Conservation (phyloP, 2,888 invertebrate genomes). For the Gandaritis pyraliata region DNA sequence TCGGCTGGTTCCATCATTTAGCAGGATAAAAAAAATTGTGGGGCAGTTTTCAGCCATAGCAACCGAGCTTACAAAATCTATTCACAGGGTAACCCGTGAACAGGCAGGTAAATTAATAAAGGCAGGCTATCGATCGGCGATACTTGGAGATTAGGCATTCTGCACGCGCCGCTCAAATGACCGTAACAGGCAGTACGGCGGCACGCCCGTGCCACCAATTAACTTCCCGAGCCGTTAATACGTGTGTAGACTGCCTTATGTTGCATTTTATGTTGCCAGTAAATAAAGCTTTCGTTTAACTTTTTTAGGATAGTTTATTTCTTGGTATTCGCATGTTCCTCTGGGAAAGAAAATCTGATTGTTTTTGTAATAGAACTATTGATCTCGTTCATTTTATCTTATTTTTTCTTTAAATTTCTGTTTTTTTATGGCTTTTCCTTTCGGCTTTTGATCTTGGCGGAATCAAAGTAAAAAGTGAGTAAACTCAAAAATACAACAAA, state of each 20-base stretch:
- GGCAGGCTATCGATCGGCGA: conserved; percentile 33
- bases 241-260: conserved; percentile 59
- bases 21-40: too few species aligned
- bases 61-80: too few species aligned
- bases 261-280: conserved; percentile 30
- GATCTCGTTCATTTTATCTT: neutral
- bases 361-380: too few species aligned
- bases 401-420: too few species aligned
- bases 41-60: too few species aligned
- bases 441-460: too few species aligned
- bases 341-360: too few species aligned
- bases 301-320: neutral
- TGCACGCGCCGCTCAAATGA: conserved; percentile 54
- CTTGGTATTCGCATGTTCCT: neutral
- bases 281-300: conserved; percentile 44
- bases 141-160: conserved; percentile 49
- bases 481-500: too few species aligned
- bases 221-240: conserved; percentile 58
- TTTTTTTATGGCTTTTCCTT: too few species aligned
- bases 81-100: neutral
- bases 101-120: conserved; percentile 26
- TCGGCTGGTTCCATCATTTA: too few species aligned
- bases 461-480: too few species aligned
- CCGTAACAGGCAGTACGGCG: conserved; percentile 49
- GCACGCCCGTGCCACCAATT: conserved; percentile 57